Evolutionary conservation across 2,113 vertebrate genomes (phyloP).

Genomic region (Megaceryle torquata): DNA sequence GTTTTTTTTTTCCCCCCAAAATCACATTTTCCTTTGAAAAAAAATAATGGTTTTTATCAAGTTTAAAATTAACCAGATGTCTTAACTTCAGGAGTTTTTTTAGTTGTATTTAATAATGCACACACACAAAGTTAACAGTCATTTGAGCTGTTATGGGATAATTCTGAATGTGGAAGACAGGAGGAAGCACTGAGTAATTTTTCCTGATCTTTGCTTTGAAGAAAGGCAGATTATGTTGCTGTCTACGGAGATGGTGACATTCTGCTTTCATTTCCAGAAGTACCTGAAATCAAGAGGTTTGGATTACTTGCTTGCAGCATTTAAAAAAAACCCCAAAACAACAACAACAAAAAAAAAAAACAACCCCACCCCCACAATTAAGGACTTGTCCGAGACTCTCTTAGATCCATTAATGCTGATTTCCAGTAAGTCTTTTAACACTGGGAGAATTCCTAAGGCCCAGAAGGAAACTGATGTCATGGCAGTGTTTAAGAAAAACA

Average conservation of each 20-base stretch:
- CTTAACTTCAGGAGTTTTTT: neutral
- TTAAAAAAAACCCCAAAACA: neutral
- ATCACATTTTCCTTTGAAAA: neutral
- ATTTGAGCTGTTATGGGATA: neutral
- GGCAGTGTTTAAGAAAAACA: neutral
- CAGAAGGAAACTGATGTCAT: neutral
- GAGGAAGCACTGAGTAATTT: neutral
- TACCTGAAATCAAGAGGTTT: neutral
- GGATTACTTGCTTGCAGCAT: neutral
- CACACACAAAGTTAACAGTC: neutral
- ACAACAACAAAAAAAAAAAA: no score
- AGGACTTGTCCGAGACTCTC: neutral
- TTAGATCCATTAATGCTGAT: neutral
- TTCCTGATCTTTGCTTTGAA: neutral
- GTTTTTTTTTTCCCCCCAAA: neutral
- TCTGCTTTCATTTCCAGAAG: neutral
- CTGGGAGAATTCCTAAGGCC: neutral
- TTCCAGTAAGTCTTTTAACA: neutral
- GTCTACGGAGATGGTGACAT: neutral
- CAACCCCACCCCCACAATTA: neutral
- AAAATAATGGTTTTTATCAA: rapidly evolving
- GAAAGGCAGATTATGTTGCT: neutral
- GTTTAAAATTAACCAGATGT: neutral
- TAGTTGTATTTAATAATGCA: neutral
- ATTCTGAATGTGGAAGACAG: neutral